Evolutionary conservation across 2,888 invertebrate genomes (phyloP), one percentile per base, ranked within the genome.

Genomic region (Spilosoma lubricipeda): DNA sequence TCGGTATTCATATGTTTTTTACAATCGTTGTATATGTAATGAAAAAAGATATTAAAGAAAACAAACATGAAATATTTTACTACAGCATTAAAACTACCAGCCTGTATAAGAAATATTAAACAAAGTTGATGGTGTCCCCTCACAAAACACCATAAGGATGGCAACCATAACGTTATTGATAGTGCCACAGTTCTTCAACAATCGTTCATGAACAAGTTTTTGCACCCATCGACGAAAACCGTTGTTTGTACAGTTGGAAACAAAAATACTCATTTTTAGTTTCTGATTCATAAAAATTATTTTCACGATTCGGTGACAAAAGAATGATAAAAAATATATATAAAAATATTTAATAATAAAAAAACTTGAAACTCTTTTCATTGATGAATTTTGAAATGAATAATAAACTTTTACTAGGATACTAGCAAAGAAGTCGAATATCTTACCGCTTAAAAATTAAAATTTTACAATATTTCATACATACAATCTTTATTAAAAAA

Each of bases 161-260:
- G 81, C 77, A 84, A 86, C 85, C 86, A 81, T 86, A 84, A 82
- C 73, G 83, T 91, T 93, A 93, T 93, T 92, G 91, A 93, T 93
- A 92, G 89, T 85, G 87, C 88, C 91, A 89, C 88, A 86, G 90
- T 89, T 90, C 89, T 89, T 86, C 88, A 82, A 88, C 90, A 88
- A 92, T 93, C 93, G 91, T 93, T 93, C 91, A 91, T 93, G 90
- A 93, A 30, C 52, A 70, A 91, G 90, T 93, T 94, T 93, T 94
- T 94, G 93, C 86, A 77, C 74, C 77, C 77, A 84, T 81, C 83
- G 85, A 84, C 83, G 77, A 76, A 84, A 74, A 85, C 82, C 84
- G 82, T 82, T 85, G 85, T 81, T 82, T 63, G 86, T 90, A 92
- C 87, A 85, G 75, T 86, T 72, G 70, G 3, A 30, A 9, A 71